Base-by-base conservation (phyloP, 2,113 vertebrate genomes). In the Paramisgurnus dabryanus region DNA sequence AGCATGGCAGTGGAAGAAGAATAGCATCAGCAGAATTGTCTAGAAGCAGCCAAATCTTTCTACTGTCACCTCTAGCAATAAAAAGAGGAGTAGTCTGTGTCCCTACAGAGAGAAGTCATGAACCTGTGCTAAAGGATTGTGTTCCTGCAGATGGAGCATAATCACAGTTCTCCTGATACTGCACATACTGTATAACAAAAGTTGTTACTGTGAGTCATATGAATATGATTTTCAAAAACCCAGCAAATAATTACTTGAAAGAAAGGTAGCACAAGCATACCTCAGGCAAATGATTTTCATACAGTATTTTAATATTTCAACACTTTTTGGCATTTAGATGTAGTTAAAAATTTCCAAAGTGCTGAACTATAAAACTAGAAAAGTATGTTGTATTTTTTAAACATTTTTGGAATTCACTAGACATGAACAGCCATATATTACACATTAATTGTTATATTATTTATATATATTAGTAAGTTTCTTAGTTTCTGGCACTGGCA, bases 1-100 rank as follows among this genome's bases (percentile, higher is more conserved):
- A 71, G 73, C 79, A 76, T 85, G 67, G 74, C 60, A 58, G 65
- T 67, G 13, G 12, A 43, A 65, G 43, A 77, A 80, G 66, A 57
- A 78, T 49, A 60, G 63, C 73, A 79, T 80, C 80, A 45, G 73
- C 85, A 77, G 67, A 82, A 69, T 18, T 7, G 68, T 79, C 64
- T 66, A 18, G 43, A 66, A 39, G 39, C 34, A 41, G 57, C n/a
- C 40, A 27, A 12, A 47, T 71, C 9, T 61, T 79, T 80, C 7
- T 13, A 9, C 1, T 58, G 50, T 40, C 34, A 60, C 76, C 66
- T 77, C 64, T 18, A 67, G 3, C 27, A 71, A 41, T 57, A 71
- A 67, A 41, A 4, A 10, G n/a, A 77, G 49, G 11, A 9, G 27
- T 5, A 10, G 34, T 65, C 34, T 34, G 39, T 67, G 40, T 50